Conservation (phyloP, 2,888 invertebrate species). For the Spilarctia lutea region DNA sequence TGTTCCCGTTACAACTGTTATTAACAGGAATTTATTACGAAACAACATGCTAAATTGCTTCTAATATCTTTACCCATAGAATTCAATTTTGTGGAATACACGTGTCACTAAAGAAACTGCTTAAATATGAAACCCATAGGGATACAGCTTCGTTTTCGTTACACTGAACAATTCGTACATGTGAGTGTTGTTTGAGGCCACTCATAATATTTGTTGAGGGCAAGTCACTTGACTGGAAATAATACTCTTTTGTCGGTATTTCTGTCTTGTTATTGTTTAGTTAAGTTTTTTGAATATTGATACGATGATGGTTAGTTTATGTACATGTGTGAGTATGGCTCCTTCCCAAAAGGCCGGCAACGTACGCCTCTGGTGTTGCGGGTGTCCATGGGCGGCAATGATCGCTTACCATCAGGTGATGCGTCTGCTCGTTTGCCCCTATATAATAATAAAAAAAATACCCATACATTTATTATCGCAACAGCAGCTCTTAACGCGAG, state of each 20-base stretch:
- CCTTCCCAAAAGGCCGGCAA: too few species aligned
- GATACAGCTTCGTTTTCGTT: constrained; percentile 62
- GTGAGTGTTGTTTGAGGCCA: constrained; percentile 61
- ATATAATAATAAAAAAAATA: too few species aligned
- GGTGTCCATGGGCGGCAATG: too few species aligned
- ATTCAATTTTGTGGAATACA: constrained; percentile 57
- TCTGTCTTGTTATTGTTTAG: constrained; percentile 32
- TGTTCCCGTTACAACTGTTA: background rate
- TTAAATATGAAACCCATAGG: constrained; percentile 57
- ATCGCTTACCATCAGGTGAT: too few species aligned
- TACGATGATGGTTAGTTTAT: constrained; percentile 13
- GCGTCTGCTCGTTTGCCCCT: too few species aligned
- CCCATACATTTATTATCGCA: background rate
- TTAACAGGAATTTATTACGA: background rate
- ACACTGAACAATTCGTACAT: constrained; percentile 62
- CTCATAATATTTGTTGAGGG: constrained; percentile 67
- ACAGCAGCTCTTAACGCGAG: background rate
- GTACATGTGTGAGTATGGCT: background rate
- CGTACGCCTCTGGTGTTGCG: too few species aligned
- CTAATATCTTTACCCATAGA: constrained; percentile 31
- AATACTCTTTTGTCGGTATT: constrained; percentile 42
- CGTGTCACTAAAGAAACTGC: constrained; percentile 59
- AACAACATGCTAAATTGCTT: background rate
- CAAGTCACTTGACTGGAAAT: constrained; percentile 56
- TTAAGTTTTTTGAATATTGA: constrained; percentile 30